These are phyloP conservation scores for Oscarella lobularis DNA, from an alignment of 37 sponge, comb jelly and placozoan species.

Conservation along the genomic window DNA sequence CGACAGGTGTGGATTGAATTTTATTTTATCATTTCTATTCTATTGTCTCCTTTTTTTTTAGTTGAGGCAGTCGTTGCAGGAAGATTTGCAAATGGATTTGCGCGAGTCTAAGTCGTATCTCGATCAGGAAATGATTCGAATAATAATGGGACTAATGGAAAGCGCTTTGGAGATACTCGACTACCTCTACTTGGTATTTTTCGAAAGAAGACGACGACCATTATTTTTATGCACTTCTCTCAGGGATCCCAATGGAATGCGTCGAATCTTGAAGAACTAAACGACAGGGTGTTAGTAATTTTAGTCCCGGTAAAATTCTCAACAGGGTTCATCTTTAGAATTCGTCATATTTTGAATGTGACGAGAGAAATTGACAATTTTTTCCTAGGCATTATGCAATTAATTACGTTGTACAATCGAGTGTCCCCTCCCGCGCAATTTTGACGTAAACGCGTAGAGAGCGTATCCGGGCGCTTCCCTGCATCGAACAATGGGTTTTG, in stretches of 20 bases:
- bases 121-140: slow-evolving; percentile 64
- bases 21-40: too few species aligned
- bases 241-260: slow-evolving; percentile 99
- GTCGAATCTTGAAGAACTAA: slow-evolving; percentile 63
- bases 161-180: slow-evolving; percentile 70
- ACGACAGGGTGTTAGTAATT: slow-evolving; percentile 70
- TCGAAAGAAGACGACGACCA: neutral
- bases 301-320: too few species aligned
- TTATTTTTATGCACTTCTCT: slow-evolving; percentile 3
- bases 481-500: too few species aligned
- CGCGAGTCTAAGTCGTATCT: slow-evolving; percentile 50
- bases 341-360: slow-evolving; percentile 82
- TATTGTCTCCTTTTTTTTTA: too few species aligned
- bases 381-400: too few species aligned
- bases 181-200: slow-evolving; percentile 80
- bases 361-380: slow-evolving; percentile 96
- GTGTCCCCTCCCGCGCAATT: too few species aligned
- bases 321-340: slow-evolving; percentile 27
- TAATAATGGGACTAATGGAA: slow-evolving; percentile 90
- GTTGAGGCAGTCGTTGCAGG: slow-evolving; percentile 52
- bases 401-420: too few species aligned
- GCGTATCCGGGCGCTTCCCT: too few species aligned
- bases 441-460: too few species aligned
- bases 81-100: slow-evolving; percentile 57
- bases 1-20: too few species aligned